Percentiles rank a stretch among this genome's conserved stretches.
Conservation (phyloP, 2,888 invertebrate genomes). For the Chrysolina americana region DNA sequence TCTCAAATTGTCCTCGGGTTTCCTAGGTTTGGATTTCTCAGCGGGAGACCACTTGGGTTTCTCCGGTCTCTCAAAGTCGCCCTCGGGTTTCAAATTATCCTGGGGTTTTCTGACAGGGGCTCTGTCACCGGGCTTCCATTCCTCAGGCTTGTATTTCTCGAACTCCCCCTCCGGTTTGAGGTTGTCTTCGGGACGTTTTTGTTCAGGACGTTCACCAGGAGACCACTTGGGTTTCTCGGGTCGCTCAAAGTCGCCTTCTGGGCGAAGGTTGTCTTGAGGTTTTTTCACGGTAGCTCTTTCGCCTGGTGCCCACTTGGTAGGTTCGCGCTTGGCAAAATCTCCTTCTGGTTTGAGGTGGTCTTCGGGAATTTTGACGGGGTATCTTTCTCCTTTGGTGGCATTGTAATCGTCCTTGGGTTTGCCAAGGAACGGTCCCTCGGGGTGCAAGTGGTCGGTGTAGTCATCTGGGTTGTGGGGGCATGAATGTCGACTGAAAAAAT, state of each 20-base stretch:
- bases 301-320: conserved; percentile 70
- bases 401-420: conserved; percentile 71
- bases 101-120: conserved; percentile 66
- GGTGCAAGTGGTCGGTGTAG: conserved; percentile 80
- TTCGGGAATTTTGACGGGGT: conserved; percentile 70
- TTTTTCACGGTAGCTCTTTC: conserved; percentile 72
- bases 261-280: conserved; percentile 76
- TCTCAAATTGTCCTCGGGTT: conserved; percentile 74
- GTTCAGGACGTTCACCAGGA: conserved; percentile 58
- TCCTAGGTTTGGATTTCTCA: conserved; percentile 70
- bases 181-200: conserved; percentile 65
- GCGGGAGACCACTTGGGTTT: conserved; percentile 59
- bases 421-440: conserved; percentile 77
- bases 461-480: conserved; percentile 80
- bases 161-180: conserved; percentile 68
- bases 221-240: conserved; percentile 69
- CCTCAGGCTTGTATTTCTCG: conserved; percentile 67
- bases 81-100: conserved; percentile 71
- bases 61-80: conserved; percentile 65
- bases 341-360: conserved; percentile 73
- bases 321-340: conserved; percentile 70
- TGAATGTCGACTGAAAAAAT: conserved; percentile 82
- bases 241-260: conserved; percentile 75
- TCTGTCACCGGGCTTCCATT: conserved; percentile 64
- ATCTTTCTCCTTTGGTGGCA: conserved; percentile 67